Conservation (phyloP, 2,888 invertebrate genomes). For the Cartodere bifasciata region DNA sequence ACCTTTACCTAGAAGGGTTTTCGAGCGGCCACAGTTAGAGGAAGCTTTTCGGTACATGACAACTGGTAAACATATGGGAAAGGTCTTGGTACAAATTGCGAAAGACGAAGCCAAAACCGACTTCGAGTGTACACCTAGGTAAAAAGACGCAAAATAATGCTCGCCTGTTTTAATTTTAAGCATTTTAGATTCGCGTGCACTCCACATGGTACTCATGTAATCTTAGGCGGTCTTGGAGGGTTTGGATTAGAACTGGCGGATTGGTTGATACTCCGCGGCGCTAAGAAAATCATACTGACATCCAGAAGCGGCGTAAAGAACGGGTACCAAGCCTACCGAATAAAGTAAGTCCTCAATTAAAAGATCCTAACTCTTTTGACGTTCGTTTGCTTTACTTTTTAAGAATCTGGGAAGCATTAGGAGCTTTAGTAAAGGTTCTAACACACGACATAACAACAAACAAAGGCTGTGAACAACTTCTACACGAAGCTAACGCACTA, state of each 20-base stretch:
- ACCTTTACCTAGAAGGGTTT: conserved; percentile 54
- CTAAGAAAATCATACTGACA: conserved; percentile 62
- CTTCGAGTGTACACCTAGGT: too few species aligned
- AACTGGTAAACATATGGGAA: conserved; percentile 69
- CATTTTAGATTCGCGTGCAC: conserved; percentile 44
- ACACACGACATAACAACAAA: conserved; percentile 57
- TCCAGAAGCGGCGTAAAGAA: conserved; percentile 68
- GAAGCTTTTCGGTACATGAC: conserved; percentile 53
- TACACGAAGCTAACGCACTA: conserved; percentile 48
- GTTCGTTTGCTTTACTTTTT: too few species aligned
- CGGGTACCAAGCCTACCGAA: conserved; percentile 68
- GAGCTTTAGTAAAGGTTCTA: conserved; percentile 53
- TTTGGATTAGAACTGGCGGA: conserved; percentile 82
- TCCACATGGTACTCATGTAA: conserved; percentile 43
- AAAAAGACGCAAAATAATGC: too few species aligned
- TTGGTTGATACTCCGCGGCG: conserved; percentile 77
- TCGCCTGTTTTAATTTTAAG: too few species aligned
- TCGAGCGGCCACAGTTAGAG: conserved; percentile 51
- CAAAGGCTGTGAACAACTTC: conserved; percentile 55
- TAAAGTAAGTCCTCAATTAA: too few species aligned
- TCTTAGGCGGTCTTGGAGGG: conserved; percentile 78
- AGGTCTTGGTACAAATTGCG: conserved; percentile 39
- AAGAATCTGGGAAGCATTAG: conserved; percentile 59
- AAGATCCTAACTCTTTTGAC: too few species aligned
- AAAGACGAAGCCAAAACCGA: too few species aligned